Base-by-base conservation (phyloP, 1,140 invertebrate species). In the Apis dorsata region DNA sequence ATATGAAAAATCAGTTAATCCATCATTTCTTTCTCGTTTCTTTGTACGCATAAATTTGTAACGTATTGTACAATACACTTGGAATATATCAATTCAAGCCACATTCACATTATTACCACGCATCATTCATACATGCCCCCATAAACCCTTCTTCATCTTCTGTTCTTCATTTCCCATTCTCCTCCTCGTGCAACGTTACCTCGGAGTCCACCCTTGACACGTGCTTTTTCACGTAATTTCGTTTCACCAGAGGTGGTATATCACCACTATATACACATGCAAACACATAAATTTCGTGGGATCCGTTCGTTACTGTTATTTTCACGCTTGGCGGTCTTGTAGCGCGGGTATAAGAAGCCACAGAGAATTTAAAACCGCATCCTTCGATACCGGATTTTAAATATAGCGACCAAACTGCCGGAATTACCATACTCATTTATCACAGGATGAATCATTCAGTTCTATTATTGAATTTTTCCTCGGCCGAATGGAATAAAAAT, bases 281-380 rank as follows among this genome's bases (percentile, higher is more conserved):
- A 79, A 71, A 71, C 70, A 60, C 44, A 79, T 79, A 79, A 79
- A 79, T 79, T 79, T 60, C 21, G 24, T 9, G 57, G 68, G 77
- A 79, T 71, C 28, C 77, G 51, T 55, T 55, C 12, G 15, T n/a
- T 13, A n/a, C 19, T 60, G 28, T 79, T 70, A 70, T 24, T 24
- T 53, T 71, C 57, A 11, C 44, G 34, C 49, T 24, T 49, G 34
- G 34, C 34, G 34, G 34, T 44, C 34, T 21, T 51, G 24, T 0
- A n/a, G 66, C 68, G 28, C 34, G n/a, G 62, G 53, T 17, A 15
- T 17, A 19, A 19, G 13, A 2, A 28, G 34, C 28, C 19, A 51
- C 24, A 21, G 28, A 17, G 15, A 34, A 34, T 34, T 51, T 15
- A 21, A 63, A 49, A 34, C 17, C 28, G 12, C 24, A 34, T 75